These are phyloP conservation scores for Xerus rutilus DNA, from an alignment of 2,797 vertebrate species.

Conservation along the genomic window DNA sequence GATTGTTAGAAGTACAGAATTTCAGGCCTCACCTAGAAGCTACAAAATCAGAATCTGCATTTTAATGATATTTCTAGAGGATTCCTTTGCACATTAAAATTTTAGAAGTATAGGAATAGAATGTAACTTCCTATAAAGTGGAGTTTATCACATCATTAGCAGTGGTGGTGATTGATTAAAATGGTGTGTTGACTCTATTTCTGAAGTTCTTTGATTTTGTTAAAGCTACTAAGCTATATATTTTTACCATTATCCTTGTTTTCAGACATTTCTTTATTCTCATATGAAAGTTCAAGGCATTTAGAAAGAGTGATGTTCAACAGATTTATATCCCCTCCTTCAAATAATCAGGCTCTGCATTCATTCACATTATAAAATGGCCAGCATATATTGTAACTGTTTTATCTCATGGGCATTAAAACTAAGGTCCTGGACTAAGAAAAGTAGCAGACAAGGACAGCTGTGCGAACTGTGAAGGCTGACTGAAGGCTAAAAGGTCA, in stretches of 20 bases:
- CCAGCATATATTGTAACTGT: background rate
- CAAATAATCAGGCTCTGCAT: conserved; percentile 14
- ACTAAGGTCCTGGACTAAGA: background rate
- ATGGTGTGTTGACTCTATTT: conserved; percentile 45
- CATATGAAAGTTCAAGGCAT: background rate
- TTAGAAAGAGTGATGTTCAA: background rate
- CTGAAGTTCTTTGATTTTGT: conserved; percentile 42
- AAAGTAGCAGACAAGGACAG: background rate
- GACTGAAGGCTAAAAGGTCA: background rate
- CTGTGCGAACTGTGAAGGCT: background rate
- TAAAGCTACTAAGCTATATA: background rate
- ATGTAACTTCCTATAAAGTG: conserved; percentile 56
- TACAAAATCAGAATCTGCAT: conserved; percentile 49
- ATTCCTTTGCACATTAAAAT: conserved; percentile 16
- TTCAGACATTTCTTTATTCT: background rate
- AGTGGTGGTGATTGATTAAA: conserved; percentile 64
- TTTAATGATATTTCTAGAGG: conserved; percentile 49
- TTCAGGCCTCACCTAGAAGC: background rate
- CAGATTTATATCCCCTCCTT: background rate
- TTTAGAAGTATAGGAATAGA: conserved; percentile 49
- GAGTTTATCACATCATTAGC: conserved; percentile 61
- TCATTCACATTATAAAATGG: conserved; percentile 7
- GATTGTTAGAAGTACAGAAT: conserved; percentile 15
- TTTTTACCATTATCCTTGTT: background rate
- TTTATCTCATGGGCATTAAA: conserved; percentile 51